These are phyloP conservation scores for Allygus modestus DNA, from an alignment of 2,888 invertebrate species.

Conservation along the genomic window DNA sequence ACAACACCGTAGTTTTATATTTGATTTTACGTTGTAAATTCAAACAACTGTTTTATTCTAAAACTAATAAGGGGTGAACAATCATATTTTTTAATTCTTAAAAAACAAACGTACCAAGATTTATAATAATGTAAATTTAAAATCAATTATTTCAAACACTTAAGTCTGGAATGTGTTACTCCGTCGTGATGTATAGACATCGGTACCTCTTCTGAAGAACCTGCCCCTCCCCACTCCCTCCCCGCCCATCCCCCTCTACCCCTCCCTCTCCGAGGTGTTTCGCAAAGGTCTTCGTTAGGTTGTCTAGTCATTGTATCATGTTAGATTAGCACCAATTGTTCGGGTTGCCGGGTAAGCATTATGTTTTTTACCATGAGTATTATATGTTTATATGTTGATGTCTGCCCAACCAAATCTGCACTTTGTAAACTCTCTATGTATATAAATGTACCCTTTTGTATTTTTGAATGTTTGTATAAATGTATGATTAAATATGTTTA, in stretches of 20 bases:
- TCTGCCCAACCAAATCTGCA: conserved; percentile 28
- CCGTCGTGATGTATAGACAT: too few species aligned
- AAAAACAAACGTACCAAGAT: too few species aligned
- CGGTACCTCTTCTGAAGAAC: too few species aligned
- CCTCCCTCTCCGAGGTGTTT: background rate
- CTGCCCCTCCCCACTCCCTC: background rate
- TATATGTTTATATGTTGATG: conserved; percentile 51
- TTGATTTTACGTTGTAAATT: too few species aligned
- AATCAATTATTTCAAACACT: too few species aligned
- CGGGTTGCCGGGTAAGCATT: conserved; percentile 53
- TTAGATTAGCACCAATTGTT: conserved; percentile 56
- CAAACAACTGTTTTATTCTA: too few species aligned
- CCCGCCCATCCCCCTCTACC: background rate
- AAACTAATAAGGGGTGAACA: too few species aligned
- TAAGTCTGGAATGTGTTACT: too few species aligned
- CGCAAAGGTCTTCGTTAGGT: conserved; percentile 24
- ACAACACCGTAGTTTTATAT: too few species aligned
- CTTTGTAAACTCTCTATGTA: conserved; percentile 49
- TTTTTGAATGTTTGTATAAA: conserved; percentile 63
- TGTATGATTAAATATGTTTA: conserved; percentile 60
- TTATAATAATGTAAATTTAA: too few species aligned
- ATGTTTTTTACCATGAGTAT: conserved; percentile 47
- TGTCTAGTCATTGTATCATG: conserved; percentile 43
- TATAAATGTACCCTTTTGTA: conserved; percentile 62
- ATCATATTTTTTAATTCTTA: too few species aligned